Conservation (phyloP, 1,140 invertebrate species). For the Nephila pilipes region DNA sequence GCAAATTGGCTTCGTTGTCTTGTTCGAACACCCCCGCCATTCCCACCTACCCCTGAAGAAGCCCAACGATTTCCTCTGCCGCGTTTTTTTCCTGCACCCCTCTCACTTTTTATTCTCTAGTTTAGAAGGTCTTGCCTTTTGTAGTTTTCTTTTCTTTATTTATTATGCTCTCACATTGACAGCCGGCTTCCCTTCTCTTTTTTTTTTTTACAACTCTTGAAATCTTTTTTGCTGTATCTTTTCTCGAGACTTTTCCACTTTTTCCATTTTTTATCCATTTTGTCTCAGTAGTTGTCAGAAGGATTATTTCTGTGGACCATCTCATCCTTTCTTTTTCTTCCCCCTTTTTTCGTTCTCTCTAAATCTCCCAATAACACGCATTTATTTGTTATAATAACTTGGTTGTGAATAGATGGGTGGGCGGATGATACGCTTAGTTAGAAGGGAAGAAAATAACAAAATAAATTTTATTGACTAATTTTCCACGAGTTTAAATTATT, state of each 20-base stretch:
- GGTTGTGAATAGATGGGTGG: neutral
- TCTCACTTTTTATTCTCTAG: slow-evolving; percentile 43
- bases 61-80: slow-evolving; percentile 44
- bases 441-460: neutral
- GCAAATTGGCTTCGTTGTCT: slow-evolving; percentile 76
- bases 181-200: neutral
- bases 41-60: slow-evolving; percentile 48
- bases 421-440: neutral
- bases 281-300: slow-evolving; percentile 34
- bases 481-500: too few relatives aligned
- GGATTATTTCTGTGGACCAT: neutral
- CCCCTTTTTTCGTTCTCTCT: neutral
- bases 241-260: neutral
- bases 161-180: slow-evolving; percentile 51
- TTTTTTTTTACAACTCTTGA: neutral
- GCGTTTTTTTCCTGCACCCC: slow-evolving; percentile 11
- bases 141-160: slow-evolving; percentile 59
- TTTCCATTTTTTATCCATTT: slow-evolving; percentile 28
- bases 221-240: slow-evolving; percentile 13
- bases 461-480: too few relatives aligned
- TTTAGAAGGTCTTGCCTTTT: slow-evolving; percentile 51
- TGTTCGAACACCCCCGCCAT: slow-evolving; percentile 34
- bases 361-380: neutral
- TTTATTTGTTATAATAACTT: slow-evolving; percentile 6
- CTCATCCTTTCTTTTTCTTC: neutral